These are phyloP conservation scores for Celastrina argiolus DNA, from an alignment of 2,888 invertebrate species.

Conservation along the genomic window DNA sequence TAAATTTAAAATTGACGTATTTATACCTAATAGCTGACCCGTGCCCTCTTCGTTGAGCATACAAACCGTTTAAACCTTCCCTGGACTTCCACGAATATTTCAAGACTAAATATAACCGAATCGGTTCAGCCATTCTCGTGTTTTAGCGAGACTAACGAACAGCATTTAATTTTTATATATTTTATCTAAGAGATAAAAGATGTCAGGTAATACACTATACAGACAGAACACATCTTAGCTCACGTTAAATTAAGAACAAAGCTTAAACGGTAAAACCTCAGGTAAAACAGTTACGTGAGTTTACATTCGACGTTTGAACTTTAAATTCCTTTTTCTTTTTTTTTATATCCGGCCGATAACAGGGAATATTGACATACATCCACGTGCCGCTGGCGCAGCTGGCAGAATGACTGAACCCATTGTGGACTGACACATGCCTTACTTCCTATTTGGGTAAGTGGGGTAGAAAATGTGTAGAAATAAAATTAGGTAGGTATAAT, in stretches of 20 bases:
- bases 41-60: too few relatives aligned
- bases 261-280: not conserved
- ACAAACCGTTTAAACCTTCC: too few relatives aligned
- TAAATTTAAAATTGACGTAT: too few relatives aligned
- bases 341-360: constrained; percentile 33
- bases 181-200: too few relatives aligned
- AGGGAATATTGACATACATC: constrained; percentile 35
- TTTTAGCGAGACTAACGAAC: too few relatives aligned
- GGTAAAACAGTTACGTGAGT: not conserved
- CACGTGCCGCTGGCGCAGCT: constrained; percentile 39
- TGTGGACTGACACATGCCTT: constrained; percentile 41
- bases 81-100: too few relatives aligned
- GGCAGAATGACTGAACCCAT: constrained; percentile 41
- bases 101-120: too few relatives aligned
- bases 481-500: not conserved
- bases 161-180: too few relatives aligned
- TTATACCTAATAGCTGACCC: too few relatives aligned
- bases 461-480: constrained; percentile 27
- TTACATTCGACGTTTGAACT: not conserved
- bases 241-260: not conserved
- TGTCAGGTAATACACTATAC: too few relatives aligned
- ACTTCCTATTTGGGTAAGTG: constrained; percentile 43
- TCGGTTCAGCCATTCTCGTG: too few relatives aligned
- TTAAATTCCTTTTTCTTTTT: constrained; percentile 16
- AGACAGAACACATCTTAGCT: too few relatives aligned